Evolutionary conservation across 1,140 invertebrate species (phyloP), one percentile per base, ranked within the genome.

Genomic region (Hesperophylax magnus): DNA sequence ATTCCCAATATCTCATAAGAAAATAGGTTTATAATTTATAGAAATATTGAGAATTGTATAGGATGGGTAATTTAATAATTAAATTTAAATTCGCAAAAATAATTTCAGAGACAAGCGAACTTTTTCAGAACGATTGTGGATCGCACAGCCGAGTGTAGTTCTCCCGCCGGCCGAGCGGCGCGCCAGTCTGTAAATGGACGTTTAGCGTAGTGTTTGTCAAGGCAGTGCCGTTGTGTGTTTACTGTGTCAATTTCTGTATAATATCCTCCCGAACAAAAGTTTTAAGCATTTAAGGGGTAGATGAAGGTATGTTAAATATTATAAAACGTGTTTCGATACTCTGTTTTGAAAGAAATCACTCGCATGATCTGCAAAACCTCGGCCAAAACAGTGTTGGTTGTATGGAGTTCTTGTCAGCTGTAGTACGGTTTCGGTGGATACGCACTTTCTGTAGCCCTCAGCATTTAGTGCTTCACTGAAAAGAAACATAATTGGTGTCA

Each of bases 181-280:
- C 89, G 89, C 86, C 86, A 89, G 89, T 89, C 87, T 87, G 88
- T 89, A 89, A 90, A 89, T 90, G 89, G 88, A 89, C 88, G 89
- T 89, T 90, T 89, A 88, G 89, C 89, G 89, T 90, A 86, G 89
- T 90, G 89, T 89, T 88, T 89, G 88, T 89, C 88, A 89, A 89
- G 88, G 87, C 88, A 88, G 89, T 89, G 88, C 87, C 88, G 86
- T 89, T 89, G 88, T 89, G 88, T 90, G 89, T 90, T 90, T 90
- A 89, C 89, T 88, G 89, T 88, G 88, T 88, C 86, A 75, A 87
- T 88, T 86, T 87, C 85, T 85, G 86, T 87, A 72, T 86, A 87
- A 83, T 89, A 87, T 88, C 88, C 87, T 89, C 88, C 86, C 86
- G 87, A 87, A 88, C 86, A 85, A 87, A 87, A 88, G 79, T 80